Base-by-base conservation (phyloP, 2,797 vertebrate genomes). In the Vespertilio murinus region DNA sequence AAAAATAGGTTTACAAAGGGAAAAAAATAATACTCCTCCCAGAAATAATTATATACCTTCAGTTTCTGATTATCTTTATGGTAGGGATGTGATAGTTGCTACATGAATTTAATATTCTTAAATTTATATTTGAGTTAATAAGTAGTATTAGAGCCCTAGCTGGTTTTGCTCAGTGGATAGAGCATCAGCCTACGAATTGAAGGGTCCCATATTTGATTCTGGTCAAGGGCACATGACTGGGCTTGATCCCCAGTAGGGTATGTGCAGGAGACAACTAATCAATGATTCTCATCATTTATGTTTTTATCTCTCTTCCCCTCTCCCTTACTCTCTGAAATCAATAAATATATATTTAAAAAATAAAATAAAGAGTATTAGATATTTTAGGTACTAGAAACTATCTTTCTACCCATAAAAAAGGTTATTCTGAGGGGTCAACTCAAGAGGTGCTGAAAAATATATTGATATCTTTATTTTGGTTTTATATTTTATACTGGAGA, bases 91-190 rank as follows among this genome's bases (percentile, higher is more conserved):
- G 74, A 90, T 18, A 80, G 28, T 83, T 73, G 28, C 17, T 16
- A 40, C 17, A 33, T 28, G 16, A 9, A 77, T 67, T 75, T 75
- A 40, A 56, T 59, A 80, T 80, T 90, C 38, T 87, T 91, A 71
- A 91, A 23, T 5, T 83, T 47, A 45, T 59, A 77, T 79, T 56
- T 74, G 25, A 80, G 94, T 77, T 71, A 64, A 81, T 73, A 93
- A 94, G 71, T 16, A 6, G 40, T 17, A 80, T 70, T 25, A 91
- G 38, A 18, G 12, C 56, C 56, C 56, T 28, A 30, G 25, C 25
- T 14, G 12, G 12, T 59, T 59, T 59, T 1, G 56, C 56, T 59
- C 56, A 28, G 25, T 59, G 25, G 56, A 59, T 59, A 28, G 56
- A 59, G 56, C 56, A 30, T 28, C 56, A 59, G 25, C 56, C 56